Evolutionary conservation across 2,888 invertebrate species (phyloP), one percentile per base, ranked within the genome.

Genomic region (Bibio marci): DNA sequence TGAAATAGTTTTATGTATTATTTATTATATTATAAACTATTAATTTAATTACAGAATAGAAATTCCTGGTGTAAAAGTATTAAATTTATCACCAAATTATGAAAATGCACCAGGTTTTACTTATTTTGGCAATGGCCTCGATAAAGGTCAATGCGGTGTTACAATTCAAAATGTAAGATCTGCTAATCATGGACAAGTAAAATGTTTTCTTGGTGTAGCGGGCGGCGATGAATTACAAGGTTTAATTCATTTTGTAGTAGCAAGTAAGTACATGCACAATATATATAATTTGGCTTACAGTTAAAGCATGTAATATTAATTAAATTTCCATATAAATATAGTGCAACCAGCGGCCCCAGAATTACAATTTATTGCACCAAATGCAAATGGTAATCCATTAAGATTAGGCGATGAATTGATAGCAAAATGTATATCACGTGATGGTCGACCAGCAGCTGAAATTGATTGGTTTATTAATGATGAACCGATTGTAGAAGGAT

Each of bases 371-470:
- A 40, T 53, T 10, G 43, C 52, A 3, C 49, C 48, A 12, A 43
- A 53, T 17, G 49, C 52, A 41, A 62, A 60, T 33, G 57, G 52
- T 12, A 13, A 27, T 15, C 49, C 49, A 42, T 59, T 53, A 38
- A 35, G 45, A 47, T 73, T 75, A 37, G 74, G 73, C 3, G 75
- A 76, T 14, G 58, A 59, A 13, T 64, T 83, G 50, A 59, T 61
- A 47, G 79, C 79, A 1, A 70, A 69, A 43, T 85, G 85, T 56
- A 58, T 69, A 30, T 77, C 80, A 1, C 63, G 69, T 37, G 69
- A 73, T 43, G 82, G 80, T 4, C 64, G 81, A 49, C 85, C 85
- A 1, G 73, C 76, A 0, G 80, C 83, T 1, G 80, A 75, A 50
- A 73, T 85, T 46, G 67, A 70, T n/a, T 79, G 83, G 72, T 76